Conservation (phyloP, 1,140 invertebrate species). For the Drosophila ambigua region DNA sequence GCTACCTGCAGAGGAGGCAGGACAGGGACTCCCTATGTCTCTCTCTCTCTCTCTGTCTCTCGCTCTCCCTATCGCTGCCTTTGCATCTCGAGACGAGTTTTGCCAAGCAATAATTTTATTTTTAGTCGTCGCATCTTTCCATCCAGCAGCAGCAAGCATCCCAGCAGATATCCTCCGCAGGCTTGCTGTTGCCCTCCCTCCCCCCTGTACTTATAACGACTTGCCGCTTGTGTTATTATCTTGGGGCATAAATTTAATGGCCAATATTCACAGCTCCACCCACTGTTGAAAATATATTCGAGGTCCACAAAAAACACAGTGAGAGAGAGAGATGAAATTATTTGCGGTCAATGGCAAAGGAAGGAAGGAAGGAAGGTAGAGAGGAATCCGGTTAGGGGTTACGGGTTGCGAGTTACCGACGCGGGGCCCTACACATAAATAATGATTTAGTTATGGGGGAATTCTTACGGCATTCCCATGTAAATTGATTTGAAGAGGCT, state of each 20-base stretch:
- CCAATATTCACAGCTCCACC: conserved; percentile 81
- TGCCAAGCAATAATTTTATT: conserved; percentile 79
- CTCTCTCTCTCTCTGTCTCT: conserved; percentile 57
- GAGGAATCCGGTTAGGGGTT: conserved; percentile 21
- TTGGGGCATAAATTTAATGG: conserved; percentile 81
- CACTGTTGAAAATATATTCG: conserved; percentile 76
- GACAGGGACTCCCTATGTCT: conserved; percentile 20
- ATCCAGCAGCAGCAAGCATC: not conserved
- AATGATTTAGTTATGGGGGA: conserved; percentile 60
- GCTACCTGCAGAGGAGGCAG: conserved; percentile 35
- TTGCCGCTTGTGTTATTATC: conserved; percentile 81
- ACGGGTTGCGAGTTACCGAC: conserved; percentile 24
- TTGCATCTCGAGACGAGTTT: conserved; percentile 76
- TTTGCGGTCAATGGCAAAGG: conserved; percentile 53
- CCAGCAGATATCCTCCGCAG: not conserved
- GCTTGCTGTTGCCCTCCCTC: conserved; percentile 16
- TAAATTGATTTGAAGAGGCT: conserved; percentile 71
- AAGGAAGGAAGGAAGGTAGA: not conserved
- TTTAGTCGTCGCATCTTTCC: conserved; percentile 64
- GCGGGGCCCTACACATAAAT: conserved; percentile 47
- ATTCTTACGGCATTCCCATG: conserved; percentile 18
- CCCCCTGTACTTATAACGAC: conserved; percentile 70
- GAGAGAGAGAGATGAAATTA: conserved; percentile 49
- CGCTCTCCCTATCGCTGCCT: conserved; percentile 70
- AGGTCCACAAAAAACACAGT: not conserved